A percentile compares a stretch with the other conserved stretches of the same genome.
phyloP scores from a whole-genome alignment of 2,797 vertebrate species.

The Trichosurus vulpecula region DNA sequence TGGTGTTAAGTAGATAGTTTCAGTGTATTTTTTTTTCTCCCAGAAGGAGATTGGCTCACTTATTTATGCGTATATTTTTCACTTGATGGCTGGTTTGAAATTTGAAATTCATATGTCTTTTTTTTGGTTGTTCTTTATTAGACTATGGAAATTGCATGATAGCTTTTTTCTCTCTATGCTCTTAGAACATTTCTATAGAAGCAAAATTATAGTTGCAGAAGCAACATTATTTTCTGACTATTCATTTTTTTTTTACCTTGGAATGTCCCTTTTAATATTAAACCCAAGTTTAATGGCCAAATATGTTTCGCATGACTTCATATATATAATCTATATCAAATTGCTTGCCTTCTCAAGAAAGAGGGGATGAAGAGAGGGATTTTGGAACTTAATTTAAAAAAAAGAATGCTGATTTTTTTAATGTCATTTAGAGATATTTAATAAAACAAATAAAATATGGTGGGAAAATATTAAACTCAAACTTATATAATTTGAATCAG shows the following conservation, averaged over 20 bases:
- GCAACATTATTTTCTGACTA: neutral
- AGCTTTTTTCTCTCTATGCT: neutral
- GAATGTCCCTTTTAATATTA: neutral
- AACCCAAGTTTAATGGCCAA: neutral
- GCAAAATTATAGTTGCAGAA: too few species aligned
- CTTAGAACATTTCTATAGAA: neutral
- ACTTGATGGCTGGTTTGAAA: neutral
- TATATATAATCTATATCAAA: neutral
- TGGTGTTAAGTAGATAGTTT: neutral
- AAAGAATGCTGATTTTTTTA: neutral
- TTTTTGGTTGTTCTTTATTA: neutral
- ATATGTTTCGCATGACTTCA: neutral
- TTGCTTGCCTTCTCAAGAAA: neutral
- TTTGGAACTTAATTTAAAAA: neutral
- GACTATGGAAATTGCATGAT: neutral
- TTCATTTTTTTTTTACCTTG: neutral
- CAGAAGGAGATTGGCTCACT: neutral
- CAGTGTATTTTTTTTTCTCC: neutral
- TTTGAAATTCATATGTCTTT: neutral
- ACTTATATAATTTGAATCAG: neutral
- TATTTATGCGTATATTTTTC: neutral
- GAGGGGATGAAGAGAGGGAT: neutral
- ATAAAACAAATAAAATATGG: neutral
- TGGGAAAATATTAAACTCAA: neutral
- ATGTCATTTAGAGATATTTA: neutral